Percentiles rank a stretch among this genome's conserved stretches.
phyloP scores from a whole-genome alignment of 2,797 vertebrate genomes.

The Sebastes aleutianus region DNA sequence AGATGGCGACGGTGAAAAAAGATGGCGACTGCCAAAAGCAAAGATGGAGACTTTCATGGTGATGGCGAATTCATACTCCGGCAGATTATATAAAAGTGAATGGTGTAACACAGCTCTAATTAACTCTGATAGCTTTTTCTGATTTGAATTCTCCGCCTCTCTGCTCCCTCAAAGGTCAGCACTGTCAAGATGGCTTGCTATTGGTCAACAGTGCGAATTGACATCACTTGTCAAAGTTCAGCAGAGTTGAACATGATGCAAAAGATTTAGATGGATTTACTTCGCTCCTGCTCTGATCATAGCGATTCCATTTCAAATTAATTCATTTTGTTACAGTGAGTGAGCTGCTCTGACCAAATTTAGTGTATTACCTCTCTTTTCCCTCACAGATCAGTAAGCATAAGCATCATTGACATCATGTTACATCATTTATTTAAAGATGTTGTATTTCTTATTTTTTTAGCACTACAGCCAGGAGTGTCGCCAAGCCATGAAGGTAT shows the following conservation, averaged over 20 bases:
- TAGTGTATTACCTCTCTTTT: background rate
- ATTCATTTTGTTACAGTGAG: background rate
- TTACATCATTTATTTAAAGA: slow-evolving; percentile 15
- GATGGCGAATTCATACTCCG: background rate
- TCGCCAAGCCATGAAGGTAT: background rate
- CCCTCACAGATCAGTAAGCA: background rate
- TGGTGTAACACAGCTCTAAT: background rate
- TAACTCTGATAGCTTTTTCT: background rate
- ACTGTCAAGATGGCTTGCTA: background rate
- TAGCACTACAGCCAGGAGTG: background rate
- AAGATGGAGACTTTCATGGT: too few species aligned
- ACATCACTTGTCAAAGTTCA: background rate
- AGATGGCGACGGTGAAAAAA: too few species aligned
- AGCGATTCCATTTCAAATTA: background rate
- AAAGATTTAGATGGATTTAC: background rate
- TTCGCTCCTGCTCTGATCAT: background rate
- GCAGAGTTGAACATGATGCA: background rate
- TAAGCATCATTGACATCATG: background rate
- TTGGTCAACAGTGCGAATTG: background rate
- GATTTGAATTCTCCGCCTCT: background rate
- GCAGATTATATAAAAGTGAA: background rate
- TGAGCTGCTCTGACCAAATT: background rate
- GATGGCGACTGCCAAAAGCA: too few species aligned
- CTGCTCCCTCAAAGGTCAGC: background rate
- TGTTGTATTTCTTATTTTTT: background rate